Base-by-base conservation (phyloP, 1,140 invertebrate genomes). In the Latrodectus geometricus region DNA sequence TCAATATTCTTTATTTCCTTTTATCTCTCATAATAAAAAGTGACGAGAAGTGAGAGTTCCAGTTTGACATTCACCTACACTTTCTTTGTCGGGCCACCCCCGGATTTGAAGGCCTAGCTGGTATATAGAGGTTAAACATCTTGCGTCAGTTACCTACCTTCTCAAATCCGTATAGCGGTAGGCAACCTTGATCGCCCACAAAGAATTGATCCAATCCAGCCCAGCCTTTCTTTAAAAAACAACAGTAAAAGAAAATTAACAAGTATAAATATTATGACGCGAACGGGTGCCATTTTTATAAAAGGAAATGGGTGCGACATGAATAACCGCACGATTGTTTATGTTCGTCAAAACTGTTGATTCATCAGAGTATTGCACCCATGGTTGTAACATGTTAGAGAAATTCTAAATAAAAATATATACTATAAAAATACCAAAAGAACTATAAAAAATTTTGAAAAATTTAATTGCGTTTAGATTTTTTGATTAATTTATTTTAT, bases 121-220 rank as follows among this genome's bases (percentile, higher is more conserved):
- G 14, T 17, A 76, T 54, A 78, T 77, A 72, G 75, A 86, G 83
- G 83, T 86, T 77, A 77, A 84, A 56, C 75, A 65, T 61, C 61
- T 86, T 78, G 83, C 54, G 74, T 72, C 81, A 83, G 81, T 73
- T 72, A 82, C 48, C 72, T 56, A 79, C 77, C 77, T 79, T 68
- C 61, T 79, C 77, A 66, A 21, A 68, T 79, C 61, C 56, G 76
- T n/a, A 61, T 15, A 78, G 56, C 76, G 52, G 54, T 61, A 35
- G 49, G 49, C 20, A 78, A 86, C 83, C 83, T 86, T 86, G 83
- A 78, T 86, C 83, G 83, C 83, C 83, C 75, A 86, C 83, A 2
- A 72, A 78, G 83, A 15, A 20, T 56, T 14, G 61, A 84, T 65
- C 20, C 49, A 56, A 54, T 35, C 56, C 56, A 52, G 70, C 82